Evolutionary conservation across 1,140 invertebrate species (phyloP).

Genomic region (Drosophila bipectinata): DNA sequence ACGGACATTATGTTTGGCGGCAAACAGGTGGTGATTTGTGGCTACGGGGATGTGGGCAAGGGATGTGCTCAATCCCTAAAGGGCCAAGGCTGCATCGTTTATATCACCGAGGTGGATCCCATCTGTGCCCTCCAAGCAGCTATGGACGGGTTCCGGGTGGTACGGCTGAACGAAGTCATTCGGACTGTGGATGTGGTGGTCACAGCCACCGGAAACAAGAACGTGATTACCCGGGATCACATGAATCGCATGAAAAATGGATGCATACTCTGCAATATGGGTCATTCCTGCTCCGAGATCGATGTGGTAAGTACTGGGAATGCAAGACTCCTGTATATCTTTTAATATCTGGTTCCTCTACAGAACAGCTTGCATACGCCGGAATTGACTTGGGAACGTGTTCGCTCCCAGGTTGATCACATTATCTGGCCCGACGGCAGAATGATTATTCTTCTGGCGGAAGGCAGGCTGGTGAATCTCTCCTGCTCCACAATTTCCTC

Average conservation of each 20-base stretch:
- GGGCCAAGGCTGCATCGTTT: conserved; percentile 95
- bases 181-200: conserved; percentile 96
- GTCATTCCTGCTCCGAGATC: conserved; percentile 98
- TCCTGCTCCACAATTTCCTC: conserved; percentile 98
- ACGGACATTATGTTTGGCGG: conserved; percentile 99
- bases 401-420: conserved; percentile 98
- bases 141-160: conserved; percentile 98
- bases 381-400: conserved; percentile 98
- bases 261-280: conserved; percentile 98
- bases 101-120: conserved; percentile 98
- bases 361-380: conserved; percentile 96
- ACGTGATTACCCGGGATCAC: conserved; percentile 96
- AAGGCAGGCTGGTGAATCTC: conserved; percentile 97
- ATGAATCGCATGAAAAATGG: conserved; percentile 99
- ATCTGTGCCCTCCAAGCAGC: conserved; percentile 99
- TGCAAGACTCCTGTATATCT: too few relatives aligned
- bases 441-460: conserved; percentile 95
- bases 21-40: conserved; percentile 97
- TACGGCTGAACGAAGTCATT: conserved; percentile 96
- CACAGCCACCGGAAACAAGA: conserved; percentile 98
- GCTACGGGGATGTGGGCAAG: conserved; percentile 99
- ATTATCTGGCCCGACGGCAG: conserved; percentile 97
- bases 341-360: conserved; percentile 52
- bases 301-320: conserved; percentile 90
- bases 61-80: conserved; percentile 97